A percentile compares a stretch with the other conserved stretches of the same genome.
Conservation (phyloP, 2,113 vertebrate genomes). For the Bambusicola thoracicus region DNA sequence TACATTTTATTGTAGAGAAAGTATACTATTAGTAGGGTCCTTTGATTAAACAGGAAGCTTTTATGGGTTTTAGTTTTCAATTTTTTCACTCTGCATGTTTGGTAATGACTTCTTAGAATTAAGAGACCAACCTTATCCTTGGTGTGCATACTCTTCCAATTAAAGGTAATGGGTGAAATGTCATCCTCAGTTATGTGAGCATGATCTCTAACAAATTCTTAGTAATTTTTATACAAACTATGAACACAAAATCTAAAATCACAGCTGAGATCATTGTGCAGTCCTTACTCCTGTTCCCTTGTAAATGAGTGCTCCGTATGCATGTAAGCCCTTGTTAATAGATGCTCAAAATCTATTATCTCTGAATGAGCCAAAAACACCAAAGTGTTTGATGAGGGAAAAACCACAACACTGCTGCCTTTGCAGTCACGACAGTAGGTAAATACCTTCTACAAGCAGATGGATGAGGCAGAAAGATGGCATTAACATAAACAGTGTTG, state of each 20-base stretch:
- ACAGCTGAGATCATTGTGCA: background rate
- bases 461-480: background rate
- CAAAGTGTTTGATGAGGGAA: background rate
- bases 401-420: background rate
- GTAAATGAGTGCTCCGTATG: background rate
- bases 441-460: background rate
- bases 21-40: background rate
- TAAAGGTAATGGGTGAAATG: background rate
- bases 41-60: background rate
- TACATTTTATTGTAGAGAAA: background rate
- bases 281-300: background rate
- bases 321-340: background rate
- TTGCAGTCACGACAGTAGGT: background rate
- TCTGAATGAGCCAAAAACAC: background rate
- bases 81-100: background rate
- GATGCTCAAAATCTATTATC: background rate
- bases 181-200: background rate
- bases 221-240: background rate
- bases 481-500: accelerated
- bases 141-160: background rate
- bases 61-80: background rate
- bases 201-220: background rate
- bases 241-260: background rate
- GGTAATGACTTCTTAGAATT: background rate
- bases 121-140: background rate